phyloP scores from a whole-genome alignment of 2,888 invertebrate species.

The Ramazzottius varieornatus region DNA sequence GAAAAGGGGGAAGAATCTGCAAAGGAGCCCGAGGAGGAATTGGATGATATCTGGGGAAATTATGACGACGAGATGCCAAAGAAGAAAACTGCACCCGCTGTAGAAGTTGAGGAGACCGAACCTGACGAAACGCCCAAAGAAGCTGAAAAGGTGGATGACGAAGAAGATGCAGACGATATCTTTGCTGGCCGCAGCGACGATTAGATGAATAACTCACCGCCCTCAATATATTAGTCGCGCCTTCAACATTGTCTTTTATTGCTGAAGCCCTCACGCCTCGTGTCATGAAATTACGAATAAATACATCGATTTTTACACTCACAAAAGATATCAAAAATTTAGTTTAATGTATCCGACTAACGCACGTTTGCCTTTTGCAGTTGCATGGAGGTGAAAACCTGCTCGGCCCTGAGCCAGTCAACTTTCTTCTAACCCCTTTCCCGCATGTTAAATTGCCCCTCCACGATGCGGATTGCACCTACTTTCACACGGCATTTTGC shows the following conservation, averaged over 20 bases:
- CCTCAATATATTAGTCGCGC: no score
- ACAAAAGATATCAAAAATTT: no score
- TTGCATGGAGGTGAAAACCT: neutral
- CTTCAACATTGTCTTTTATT: no score
- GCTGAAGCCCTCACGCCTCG: no score
- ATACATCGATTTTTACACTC: no score
- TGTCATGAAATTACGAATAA: no score
- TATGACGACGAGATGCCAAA: conserved; percentile 10
- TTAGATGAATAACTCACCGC: neutral
- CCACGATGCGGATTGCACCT: no score
- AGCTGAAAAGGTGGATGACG: conserved; percentile 14
- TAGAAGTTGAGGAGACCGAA: conserved; percentile 13
- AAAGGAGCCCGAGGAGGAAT: conserved; percentile 12
- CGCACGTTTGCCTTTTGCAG: neutral
- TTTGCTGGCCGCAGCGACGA: neutral
- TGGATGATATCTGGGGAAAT: conserved; percentile 10
- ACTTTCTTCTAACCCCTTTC: no score
- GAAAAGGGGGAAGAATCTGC: conserved; percentile 2
- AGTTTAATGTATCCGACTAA: no score
- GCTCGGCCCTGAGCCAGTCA: neutral
- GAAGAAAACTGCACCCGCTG: conserved; percentile 11
- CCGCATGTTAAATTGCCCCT: no score
- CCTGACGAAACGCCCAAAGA: conserved; percentile 12
- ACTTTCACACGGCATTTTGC: no score
- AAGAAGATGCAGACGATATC: conserved; percentile 11